Evolutionary conservation across 1,140 invertebrate species (phyloP).

Genomic region (Tetraneura akinire): DNA sequence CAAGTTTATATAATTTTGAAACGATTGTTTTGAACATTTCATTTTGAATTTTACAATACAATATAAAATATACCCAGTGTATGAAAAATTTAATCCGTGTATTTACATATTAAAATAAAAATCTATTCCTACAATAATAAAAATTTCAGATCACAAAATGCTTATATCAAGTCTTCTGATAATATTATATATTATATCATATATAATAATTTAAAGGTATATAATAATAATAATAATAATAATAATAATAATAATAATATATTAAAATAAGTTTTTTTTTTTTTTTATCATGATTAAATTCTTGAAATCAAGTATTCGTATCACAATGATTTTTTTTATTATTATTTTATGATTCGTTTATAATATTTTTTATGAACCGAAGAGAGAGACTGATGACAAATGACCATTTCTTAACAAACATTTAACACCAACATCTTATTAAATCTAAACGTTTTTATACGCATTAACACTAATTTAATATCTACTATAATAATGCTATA

Average conservation of each 20-base stretch:
- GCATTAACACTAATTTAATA: not conserved
- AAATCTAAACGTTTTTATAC: not conserved
- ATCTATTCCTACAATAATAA: conserved; percentile 42
- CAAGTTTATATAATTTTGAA: not conserved
- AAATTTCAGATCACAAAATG: conserved; percentile 46
- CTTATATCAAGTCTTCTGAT: conserved; percentile 44
- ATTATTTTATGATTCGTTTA: not conserved
- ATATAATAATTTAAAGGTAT: no score
- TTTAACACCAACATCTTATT: conserved; percentile 43
- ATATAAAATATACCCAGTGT: conserved; percentile 34
- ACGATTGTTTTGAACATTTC: not conserved
- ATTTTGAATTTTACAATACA: not conserved
- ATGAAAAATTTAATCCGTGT: conserved; percentile 29
- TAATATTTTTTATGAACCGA: not conserved
- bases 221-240: no score
- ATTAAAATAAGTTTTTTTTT: not conserved
- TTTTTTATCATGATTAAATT: not conserved
- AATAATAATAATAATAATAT: not conserved
- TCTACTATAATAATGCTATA: conserved; percentile 33
- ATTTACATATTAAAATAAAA: conserved; percentile 45
- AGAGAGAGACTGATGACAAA: no score
- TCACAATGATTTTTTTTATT: conserved; percentile 15
- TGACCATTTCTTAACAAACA: conserved; percentile 46
- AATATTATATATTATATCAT: conserved; percentile 3
- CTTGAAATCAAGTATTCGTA: not conserved